Conservation (phyloP, 2,888 invertebrate genomes). For the Cataglyphis albicans region DNA sequence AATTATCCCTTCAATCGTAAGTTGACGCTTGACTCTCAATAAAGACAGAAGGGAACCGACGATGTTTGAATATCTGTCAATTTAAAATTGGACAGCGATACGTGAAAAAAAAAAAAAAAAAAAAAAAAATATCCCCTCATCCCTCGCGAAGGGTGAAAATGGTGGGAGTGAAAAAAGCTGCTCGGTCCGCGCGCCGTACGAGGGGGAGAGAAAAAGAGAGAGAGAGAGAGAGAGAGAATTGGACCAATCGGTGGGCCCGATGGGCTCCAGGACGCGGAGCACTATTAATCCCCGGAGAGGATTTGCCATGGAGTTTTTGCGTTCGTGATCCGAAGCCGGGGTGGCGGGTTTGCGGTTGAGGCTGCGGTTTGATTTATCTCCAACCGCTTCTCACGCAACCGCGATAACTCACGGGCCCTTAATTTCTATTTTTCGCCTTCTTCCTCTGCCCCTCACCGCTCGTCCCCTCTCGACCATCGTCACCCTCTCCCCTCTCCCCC, state of each 20-base stretch:
- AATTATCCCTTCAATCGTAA: slow-evolving; percentile 19
- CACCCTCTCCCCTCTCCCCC: not conserved
- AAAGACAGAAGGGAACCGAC: slow-evolving; percentile 24
- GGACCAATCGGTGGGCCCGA: slow-evolving; percentile 75
- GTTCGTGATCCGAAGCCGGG: slow-evolving; percentile 80
- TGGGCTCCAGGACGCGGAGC: slow-evolving; percentile 71
- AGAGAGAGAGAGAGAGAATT: slow-evolving; percentile 62
- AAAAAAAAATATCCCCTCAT: not conserved
- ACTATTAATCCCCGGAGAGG: slow-evolving; percentile 83
- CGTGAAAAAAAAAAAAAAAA: slow-evolving; percentile 30
- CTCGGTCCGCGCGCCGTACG: slow-evolving; percentile 59
- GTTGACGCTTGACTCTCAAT: slow-evolving; percentile 6
- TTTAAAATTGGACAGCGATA: slow-evolving; percentile 62
- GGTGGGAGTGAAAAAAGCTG: slow-evolving; percentile 59
- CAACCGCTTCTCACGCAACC: slow-evolving; percentile 84
- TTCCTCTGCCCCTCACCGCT: slow-evolving; percentile 46
- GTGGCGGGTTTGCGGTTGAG: slow-evolving; percentile 80
- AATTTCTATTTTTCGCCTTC: slow-evolving; percentile 84
- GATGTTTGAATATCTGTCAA: slow-evolving; percentile 63
- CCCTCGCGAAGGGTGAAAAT: not conserved
- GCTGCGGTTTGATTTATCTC: slow-evolving; percentile 85
- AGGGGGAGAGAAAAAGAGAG: slow-evolving; percentile 57
- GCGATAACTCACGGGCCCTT: slow-evolving; percentile 85
- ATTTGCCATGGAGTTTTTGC: slow-evolving; percentile 83
- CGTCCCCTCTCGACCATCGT: slow-evolving; percentile 39